Evolutionary conservation across 2,888 invertebrate species (phyloP), one percentile per base, ranked within the genome.

Genomic region (Sympetrum striolatum): DNA sequence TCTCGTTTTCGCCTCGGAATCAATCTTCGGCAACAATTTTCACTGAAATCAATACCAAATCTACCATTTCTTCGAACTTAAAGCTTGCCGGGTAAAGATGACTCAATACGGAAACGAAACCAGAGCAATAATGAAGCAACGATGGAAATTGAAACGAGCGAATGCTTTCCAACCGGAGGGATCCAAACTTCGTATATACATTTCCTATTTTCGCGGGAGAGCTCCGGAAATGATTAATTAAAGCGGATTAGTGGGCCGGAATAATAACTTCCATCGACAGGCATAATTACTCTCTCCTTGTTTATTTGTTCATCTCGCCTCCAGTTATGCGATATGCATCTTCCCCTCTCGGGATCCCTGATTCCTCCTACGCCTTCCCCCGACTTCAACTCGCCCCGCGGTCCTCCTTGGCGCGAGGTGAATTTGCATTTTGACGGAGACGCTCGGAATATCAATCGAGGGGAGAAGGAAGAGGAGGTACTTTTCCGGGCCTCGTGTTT

Each of bases 361-460:
- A 18, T n/a, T 60, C n/a, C 60, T 60, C 60, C n/a, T 22, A n/a
- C 64, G 8, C 64, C 1, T 22, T 64, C 64, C 25, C 14, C 64
- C 64, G 64, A 22, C 64, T 73, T 73, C 73, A 25, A 53, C 53
- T 53, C 25, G 6, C 73, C 73, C 60, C 60, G 22, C 60, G 18
- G 22, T 25, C 58, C 35, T 37, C n/a, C 60, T 64, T 86, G 2
- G 58, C 31, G 82, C 14, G 60, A 86, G 35, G 35, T 35, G 35
- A 86, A 86, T 86, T 86, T 86, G 86, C 86, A 86, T 86, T 86
- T 86, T 86, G 64, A 86, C 86, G 86, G 82, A 10, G 58, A 82
- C 58, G 82, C 31, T 58, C 37, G 82, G 86, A 86, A 86, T 86
- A 86, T 86, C 86, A 86, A 86, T 86, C 53, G 86, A 8, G 58